Evolutionary conservation across 2,888 invertebrate genomes (phyloP), one percentile per base, ranked within the genome.

Genomic region (Xanthorhoe designata): DNA sequence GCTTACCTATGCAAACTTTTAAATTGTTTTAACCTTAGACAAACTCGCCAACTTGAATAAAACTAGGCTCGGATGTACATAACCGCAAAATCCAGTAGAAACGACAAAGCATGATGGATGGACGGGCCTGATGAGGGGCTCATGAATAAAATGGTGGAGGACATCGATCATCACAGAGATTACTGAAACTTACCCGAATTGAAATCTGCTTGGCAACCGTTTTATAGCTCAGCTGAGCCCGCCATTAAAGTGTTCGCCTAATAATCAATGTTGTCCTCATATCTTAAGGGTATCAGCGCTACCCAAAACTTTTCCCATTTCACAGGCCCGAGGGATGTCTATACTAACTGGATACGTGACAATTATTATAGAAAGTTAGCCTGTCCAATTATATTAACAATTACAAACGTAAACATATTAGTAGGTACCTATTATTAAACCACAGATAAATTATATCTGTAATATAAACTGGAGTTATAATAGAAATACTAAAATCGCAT

Each of bases 101-200:
- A 38, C 38, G 38, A 38, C 38, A 42, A 42, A 42, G 38, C 38
- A 13, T 42, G 38, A 42, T 42, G 38, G 38, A 42, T 42, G 38
- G 38, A 13, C 38, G 13, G 35, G 13, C 4, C 38, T 42, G 38
- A 42, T 42, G 38, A 42, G 38, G 38, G 38, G 10, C 38, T 42
- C 38, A 42, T 42, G 38, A 42, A 42, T 42, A 42, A n/a, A 13
- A 42, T 42, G 38, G 13, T 13, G 13, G 10, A 13, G 38, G 38
- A 42, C 38, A 42, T 42, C 38, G 38, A 42, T 42, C 38, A 42
- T 42, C 13, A 10, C 38, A 4, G 38, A 42, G 38, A 42, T 42
- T 42, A 42, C 38, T 42, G 38, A 2, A 42, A 42, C 38, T 42
- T 9, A 10, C 38, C 13, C 2, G 10, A 42, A 42, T 42, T 42